phyloP scores from a whole-genome alignment of 2,888 invertebrate species.

The Cosmopolites sordidus region DNA sequence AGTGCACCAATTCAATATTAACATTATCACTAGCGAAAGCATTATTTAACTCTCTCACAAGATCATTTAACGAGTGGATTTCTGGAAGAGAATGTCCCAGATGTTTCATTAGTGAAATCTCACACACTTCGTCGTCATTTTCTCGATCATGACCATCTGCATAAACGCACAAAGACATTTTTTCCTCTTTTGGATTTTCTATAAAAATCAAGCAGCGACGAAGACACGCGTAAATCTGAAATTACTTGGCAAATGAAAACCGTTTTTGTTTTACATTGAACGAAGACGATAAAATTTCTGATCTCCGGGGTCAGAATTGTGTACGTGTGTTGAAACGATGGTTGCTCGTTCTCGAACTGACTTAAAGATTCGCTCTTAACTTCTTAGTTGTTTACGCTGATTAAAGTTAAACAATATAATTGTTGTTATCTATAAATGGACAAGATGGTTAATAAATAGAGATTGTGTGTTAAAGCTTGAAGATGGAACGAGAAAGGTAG shows the following conservation, averaged over 20 bases:
- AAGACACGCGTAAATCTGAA: not conserved
- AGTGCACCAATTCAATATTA: slow-evolving; percentile 85
- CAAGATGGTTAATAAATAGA: not conserved
- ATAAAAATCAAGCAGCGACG: not conserved
- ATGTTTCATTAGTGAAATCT: slow-evolving; percentile 36
- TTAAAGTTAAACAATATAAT: not conserved
- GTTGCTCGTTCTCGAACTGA: not conserved
- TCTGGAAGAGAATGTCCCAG: slow-evolving; percentile 38
- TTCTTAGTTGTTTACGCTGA: not conserved
- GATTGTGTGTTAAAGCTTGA: not conserved
- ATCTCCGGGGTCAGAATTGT: not conserved
- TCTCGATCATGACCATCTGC: slow-evolving; percentile 15
- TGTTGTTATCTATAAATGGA: not conserved
- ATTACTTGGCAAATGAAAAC: not conserved
- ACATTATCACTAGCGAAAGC: slow-evolving; percentile 79
- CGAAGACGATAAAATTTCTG: not conserved
- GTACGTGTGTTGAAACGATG: not conserved
- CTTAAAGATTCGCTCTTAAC: not conserved
- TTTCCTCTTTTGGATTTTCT: no score
- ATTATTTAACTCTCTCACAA: slow-evolving; percentile 66
- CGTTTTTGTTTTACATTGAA: not conserved
- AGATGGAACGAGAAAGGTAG: not conserved
- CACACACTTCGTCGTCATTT: slow-evolving; percentile 29
- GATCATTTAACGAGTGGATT: slow-evolving; percentile 54
- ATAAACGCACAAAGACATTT: slow-evolving; percentile 29